Conservation (phyloP, 1,140 invertebrate genomes). For the Drosophila nannoptera region DNA sequence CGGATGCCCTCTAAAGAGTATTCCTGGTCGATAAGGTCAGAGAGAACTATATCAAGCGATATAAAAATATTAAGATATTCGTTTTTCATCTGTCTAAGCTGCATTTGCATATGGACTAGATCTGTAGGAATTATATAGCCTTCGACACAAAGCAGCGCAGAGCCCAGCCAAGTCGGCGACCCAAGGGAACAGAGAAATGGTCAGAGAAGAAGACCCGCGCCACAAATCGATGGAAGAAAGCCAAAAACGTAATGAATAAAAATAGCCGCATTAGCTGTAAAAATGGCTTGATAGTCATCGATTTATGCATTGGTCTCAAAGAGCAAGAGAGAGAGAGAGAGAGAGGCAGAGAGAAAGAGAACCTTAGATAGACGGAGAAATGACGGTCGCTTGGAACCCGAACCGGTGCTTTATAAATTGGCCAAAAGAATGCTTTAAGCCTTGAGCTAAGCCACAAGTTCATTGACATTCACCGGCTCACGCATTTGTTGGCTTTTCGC, state of each 20-base stretch:
- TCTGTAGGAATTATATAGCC: neutral
- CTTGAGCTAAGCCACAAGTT: constrained; percentile 55
- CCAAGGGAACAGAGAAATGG: constrained; percentile 17
- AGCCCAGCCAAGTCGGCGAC: neutral
- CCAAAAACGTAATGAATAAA: constrained; percentile 76
- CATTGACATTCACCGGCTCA: constrained; percentile 56
- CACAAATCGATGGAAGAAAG: constrained; percentile 63
- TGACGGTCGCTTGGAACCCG: constrained; percentile 9
- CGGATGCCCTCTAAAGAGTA: neutral
- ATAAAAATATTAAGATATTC: neutral
- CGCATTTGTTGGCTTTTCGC: constrained; percentile 48
- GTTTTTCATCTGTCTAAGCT: too few species aligned
- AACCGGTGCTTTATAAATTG: constrained; percentile 62
- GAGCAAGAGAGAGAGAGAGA: constrained; percentile 12
- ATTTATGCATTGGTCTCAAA: constrained; percentile 48
- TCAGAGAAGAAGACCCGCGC: constrained; percentile 14
- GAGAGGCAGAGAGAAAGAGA: neutral
- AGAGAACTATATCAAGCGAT: too few species aligned
- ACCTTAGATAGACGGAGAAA: neutral
- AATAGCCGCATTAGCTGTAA: constrained; percentile 77
- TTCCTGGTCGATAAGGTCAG: too few species aligned
- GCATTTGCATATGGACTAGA: neutral
- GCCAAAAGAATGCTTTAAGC: constrained; percentile 72
- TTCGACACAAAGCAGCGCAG: neutral
- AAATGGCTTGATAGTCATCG: constrained; percentile 75